Base-by-base conservation (phyloP, 2,113 vertebrate genomes). In the Rhadina sibilatrix region DNA sequence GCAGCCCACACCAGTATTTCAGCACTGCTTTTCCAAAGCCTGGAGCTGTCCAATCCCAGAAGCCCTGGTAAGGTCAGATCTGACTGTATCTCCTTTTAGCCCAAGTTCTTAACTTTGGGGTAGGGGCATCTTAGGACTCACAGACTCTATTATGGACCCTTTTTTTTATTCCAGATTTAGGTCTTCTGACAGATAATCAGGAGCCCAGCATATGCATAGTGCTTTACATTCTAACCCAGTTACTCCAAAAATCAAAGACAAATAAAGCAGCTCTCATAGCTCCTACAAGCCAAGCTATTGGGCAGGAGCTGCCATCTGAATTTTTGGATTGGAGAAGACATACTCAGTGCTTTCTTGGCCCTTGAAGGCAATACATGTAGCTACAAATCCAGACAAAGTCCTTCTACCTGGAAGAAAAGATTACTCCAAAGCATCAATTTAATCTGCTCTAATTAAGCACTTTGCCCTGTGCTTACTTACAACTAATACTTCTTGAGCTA, bases 1-100 rank as follows among this genome's bases (percentile, higher is more conserved):
- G 66, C 90, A 88, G 57, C 95, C 94, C 75, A 96, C 92, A 65
- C 66, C 30, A 33, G 31, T 61, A 77, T 69, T 65, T 65, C 66
- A 90, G 46, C 11, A 8, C 54, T 46, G 40, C 1, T 1, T 74
- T 94, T 77, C 59, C 71, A 86, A 88, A 95, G 44, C 30, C 47
- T 30, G 47, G 70, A 68, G 22, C 53, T 50, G 15, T 31, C 46
- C 61, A 83, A 14, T 24, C 13, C 40, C 42, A 63, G 33, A 6
- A 83, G 23, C 20, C 28, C 46, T 50, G 4, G 13, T n/a, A 82
- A 63, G 75, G 18, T 15, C n/a, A 71, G 35, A 61, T 31, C 35
- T 76, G 16, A 30, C 10, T 50, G 2, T 60, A 22, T 31, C 25
- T 80, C 44, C 12, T 79, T 47, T 59, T 52, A 28, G 22, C 46